Evolutionary conservation across 2,797 vertebrate species (phyloP).

Genomic region (Parauchenoglanis ngamensis): DNA sequence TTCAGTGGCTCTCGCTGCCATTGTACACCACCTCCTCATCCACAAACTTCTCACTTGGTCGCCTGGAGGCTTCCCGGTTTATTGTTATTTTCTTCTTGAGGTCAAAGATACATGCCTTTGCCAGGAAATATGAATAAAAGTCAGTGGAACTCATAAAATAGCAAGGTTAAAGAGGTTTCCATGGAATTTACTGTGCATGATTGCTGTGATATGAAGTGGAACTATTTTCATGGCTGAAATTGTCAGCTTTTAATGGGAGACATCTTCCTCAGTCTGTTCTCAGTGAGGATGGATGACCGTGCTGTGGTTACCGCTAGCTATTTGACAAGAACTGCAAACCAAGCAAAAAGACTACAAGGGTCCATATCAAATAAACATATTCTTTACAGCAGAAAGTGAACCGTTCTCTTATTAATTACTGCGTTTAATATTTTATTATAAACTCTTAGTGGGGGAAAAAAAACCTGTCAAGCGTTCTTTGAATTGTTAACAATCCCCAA

Average conservation of each 20-base stretch:
- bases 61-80: conserved; percentile 62
- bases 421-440: background rate
- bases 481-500: background rate
- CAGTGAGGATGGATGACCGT: conserved; percentile 38
- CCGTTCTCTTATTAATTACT: conserved; percentile 17
- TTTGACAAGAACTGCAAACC: conserved; percentile 58
- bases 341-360: conserved; percentile 63
- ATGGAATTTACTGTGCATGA: conserved; percentile 61
- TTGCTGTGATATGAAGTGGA: conserved; percentile 67
- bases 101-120: conserved; percentile 46
- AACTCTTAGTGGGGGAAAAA: background rate
- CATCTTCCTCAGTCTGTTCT: conserved; percentile 38
- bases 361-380: conserved; percentile 61
- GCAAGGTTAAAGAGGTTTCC: conserved; percentile 62
- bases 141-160: conserved; percentile 55
- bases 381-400: conserved; percentile 61
- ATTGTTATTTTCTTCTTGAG: conserved; percentile 63
- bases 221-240: conserved; percentile 69
- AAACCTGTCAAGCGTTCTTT: background rate
- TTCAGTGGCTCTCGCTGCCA: conserved; percentile 28
- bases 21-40: conserved; percentile 29
- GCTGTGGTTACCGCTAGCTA: conserved; percentile 61
- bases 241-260: conserved; percentile 68
- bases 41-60: conserved; percentile 26
- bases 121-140: conserved; percentile 74